These are phyloP conservation scores for Drosophila repleta DNA, from an alignment of 1,140 invertebrate species.

Conservation along the genomic window DNA sequence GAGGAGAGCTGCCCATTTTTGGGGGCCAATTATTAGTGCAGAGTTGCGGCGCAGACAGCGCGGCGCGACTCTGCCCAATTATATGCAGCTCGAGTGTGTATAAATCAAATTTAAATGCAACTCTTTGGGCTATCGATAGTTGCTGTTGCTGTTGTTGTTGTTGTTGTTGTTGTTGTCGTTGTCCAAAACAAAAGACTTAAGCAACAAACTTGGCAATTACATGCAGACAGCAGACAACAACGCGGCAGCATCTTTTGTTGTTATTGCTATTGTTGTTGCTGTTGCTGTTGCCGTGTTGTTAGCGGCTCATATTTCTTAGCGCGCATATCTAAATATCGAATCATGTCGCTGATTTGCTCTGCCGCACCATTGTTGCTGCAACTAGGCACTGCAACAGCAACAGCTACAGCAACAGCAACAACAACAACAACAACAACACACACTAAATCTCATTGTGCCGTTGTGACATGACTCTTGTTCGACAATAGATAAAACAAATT, in stretches of 20 bases:
- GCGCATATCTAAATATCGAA: conserved; percentile 81
- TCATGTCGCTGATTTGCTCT: conserved; percentile 77
- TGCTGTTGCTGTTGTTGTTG: conserved; percentile 1
- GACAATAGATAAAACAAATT: conserved; percentile 84
- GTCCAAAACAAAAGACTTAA: conserved; percentile 79
- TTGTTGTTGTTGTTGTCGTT: conserved; percentile 10
- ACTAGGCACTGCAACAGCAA: conserved; percentile 9
- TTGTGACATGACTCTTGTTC: conserved; percentile 82
- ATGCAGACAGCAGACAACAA: conserved; percentile 51
- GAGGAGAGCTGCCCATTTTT: conserved; percentile 35
- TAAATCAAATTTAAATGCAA: conserved; percentile 82
- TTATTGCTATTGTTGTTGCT: conserved; percentile 48
- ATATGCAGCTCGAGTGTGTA: conserved; percentile 67
- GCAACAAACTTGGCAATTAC: conserved; percentile 82
- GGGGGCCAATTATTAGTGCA: conserved; percentile 48
- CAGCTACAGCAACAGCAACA: conserved; percentile 20
- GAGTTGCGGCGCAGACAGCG: conserved; percentile 35
- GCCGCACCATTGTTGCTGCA: conserved; percentile 67
- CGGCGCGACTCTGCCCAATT: conserved; percentile 75
- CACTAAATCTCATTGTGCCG: conserved; percentile 80
- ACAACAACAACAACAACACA: conserved; percentile 62
- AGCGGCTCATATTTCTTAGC: conserved; percentile 80
- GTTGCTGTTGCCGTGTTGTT: conserved; percentile 52
- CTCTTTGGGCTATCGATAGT: conserved; percentile 55
- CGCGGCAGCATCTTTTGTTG: conserved; percentile 66